Conservation (phyloP, 2,113 vertebrate genomes). For the Rhagologus leucostigma region DNA sequence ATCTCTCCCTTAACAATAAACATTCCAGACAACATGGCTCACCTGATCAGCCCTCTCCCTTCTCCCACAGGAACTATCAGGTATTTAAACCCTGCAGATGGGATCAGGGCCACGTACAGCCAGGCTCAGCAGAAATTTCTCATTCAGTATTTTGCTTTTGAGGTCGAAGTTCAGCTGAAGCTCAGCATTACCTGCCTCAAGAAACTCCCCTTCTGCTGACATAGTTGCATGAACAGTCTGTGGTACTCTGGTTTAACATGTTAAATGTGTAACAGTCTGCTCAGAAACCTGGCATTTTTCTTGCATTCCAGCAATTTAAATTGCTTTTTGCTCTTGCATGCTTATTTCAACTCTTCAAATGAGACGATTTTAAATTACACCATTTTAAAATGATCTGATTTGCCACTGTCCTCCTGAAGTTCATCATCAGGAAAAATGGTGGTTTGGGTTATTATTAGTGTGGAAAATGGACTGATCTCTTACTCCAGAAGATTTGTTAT, state of each 20-base stretch:
- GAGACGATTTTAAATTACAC: not conserved
- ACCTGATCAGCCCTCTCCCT: slow-evolving; percentile 96
- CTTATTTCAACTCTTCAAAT: not conserved
- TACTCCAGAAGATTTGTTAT: not conserved
- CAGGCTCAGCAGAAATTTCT: not conserved
- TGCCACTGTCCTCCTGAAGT: not conserved
- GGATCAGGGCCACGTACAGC: not conserved
- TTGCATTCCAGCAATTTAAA: not conserved
- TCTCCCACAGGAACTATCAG: slow-evolving; percentile 97
- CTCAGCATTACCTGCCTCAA: not conserved
- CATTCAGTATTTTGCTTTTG: not conserved
- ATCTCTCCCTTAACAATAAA: slow-evolving; percentile 96
- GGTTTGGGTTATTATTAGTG: not conserved
- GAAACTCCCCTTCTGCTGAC: not conserved
- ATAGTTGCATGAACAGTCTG: not conserved
- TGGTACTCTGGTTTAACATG: not conserved
- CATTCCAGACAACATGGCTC: slow-evolving; percentile 98
- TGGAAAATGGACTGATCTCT: not conserved
- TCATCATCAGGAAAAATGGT: not conserved
- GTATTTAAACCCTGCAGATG: slow-evolving; percentile 69
- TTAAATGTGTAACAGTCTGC: not conserved
- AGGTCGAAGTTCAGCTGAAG: not conserved
- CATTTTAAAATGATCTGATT: not conserved
- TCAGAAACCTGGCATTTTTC: not conserved
- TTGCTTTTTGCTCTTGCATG: not conserved